Evolutionary conservation across 2,113 vertebrate genomes (phyloP).

Genomic region (Catagonus wagneri): DNA sequence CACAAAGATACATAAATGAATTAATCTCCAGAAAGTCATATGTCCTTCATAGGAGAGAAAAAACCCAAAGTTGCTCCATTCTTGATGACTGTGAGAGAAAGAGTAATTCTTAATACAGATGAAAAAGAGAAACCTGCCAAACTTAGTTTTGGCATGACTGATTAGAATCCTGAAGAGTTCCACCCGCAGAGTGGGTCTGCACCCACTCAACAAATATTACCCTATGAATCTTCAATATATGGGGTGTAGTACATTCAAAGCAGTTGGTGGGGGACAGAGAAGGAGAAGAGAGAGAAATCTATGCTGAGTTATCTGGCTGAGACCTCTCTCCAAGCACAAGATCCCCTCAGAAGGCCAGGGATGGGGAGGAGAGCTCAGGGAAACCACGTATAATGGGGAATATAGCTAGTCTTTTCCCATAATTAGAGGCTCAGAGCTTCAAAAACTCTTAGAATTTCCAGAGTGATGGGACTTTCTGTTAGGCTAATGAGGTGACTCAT

Average conservation of each 20-base stretch:
- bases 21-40: background rate
- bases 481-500: background rate
- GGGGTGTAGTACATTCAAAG: background rate
- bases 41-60: background rate
- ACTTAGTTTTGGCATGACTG: background rate
- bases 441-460: background rate
- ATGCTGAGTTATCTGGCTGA: background rate
- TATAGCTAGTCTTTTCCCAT: background rate
- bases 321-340: background rate
- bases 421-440: background rate
- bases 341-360: background rate
- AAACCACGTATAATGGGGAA: background rate
- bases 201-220: background rate
- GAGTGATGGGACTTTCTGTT: background rate
- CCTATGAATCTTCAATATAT: background rate
- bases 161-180: background rate
- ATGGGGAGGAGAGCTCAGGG: background rate
- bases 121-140: background rate
- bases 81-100: background rate
- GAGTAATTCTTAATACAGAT: background rate
- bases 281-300: background rate
- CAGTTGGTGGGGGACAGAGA: background rate
- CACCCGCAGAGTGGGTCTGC: background rate
- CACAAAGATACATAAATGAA: constrained; percentile 22
- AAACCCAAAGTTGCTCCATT: background rate